Evolutionary conservation across 2,797 vertebrate genomes (phyloP).

Genomic region (Tangara arthus): DNA sequence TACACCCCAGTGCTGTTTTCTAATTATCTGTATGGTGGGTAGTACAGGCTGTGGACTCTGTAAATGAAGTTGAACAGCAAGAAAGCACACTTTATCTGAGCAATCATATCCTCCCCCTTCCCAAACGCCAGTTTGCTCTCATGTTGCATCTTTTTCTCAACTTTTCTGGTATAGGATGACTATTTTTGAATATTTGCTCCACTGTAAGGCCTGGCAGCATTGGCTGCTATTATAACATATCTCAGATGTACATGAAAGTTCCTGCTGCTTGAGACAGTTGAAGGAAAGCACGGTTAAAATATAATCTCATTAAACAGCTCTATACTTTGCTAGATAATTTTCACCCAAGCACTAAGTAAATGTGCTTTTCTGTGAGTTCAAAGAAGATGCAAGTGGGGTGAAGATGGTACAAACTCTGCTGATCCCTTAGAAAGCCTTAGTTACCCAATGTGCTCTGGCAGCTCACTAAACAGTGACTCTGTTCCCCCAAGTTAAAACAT

Average conservation of each 20-base stretch:
- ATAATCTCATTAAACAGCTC: background rate
- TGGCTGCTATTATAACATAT: background rate
- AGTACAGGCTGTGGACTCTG: background rate
- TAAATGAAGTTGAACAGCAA: background rate
- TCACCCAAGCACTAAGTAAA: background rate
- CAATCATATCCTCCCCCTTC: background rate
- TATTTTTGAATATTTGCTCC: background rate
- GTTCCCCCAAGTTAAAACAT: background rate
- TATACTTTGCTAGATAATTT: background rate
- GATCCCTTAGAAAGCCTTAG: background rate
- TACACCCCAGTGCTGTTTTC: background rate
- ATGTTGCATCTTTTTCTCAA: background rate
- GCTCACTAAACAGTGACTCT: background rate
- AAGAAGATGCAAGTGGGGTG: background rate
- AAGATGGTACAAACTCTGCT: background rate
- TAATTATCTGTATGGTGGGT: background rate
- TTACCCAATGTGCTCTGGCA: background rate
- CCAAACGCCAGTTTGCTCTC: background rate
- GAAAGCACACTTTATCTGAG: background rate
- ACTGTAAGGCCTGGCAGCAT: background rate
- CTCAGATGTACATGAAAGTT: background rate
- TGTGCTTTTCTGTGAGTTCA: background rate
- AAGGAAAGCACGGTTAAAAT: background rate
- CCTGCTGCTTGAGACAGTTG: background rate
- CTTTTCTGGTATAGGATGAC: background rate